Evolutionary conservation across 2,113 vertebrate species (phyloP), one percentile per base, ranked within the genome.

Genomic region (Electrona antarctica): DNA sequence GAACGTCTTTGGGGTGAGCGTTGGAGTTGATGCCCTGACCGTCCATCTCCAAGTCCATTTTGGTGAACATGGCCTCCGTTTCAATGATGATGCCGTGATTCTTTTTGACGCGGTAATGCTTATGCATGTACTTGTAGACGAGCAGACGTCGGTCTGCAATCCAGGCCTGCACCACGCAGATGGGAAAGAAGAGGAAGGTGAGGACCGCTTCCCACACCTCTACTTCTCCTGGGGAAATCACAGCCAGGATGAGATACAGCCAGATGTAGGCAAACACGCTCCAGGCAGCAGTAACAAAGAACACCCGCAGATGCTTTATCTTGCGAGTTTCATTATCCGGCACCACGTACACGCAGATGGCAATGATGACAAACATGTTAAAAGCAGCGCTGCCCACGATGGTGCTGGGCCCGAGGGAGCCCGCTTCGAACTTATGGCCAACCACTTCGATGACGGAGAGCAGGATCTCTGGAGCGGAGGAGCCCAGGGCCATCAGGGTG

Each of bases 361-460:
- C 95, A 0, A 95, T 95, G 72, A 95, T 95, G 13, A 95, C 91
- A 70, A 95, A 95, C 95, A 95, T 95, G 89, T 95, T 95, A 81
- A 95, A 95, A 0, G 95, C 95, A 3, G 95, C 95, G 0, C 94
- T 95, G 73, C 95, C 95, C 46, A 95, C 94, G 0, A 95, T 95
- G 69, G 95, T 95, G 87, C 93, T 94, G 48, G 95, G 94, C 5
- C 95, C 95, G 70, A 95, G 87, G 73, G 94, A 6, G 1, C 95
- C 95, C 0, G 94, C 91, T 33, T 95, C 88, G 61, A 95, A 95
- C 10, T 92, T 86, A 74, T 95, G 93, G 9, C 95, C 95, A 0
- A 94, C 79, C 21, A 95, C 94, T 73, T 95, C 95, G 2, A 95
- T 95, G 67, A 95, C 93, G 1, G 94, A 95, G 7, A 95, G 90